Evolutionary conservation across 2,113 vertebrate genomes (phyloP).

Genomic region (Ranitomeya variabilis): DNA sequence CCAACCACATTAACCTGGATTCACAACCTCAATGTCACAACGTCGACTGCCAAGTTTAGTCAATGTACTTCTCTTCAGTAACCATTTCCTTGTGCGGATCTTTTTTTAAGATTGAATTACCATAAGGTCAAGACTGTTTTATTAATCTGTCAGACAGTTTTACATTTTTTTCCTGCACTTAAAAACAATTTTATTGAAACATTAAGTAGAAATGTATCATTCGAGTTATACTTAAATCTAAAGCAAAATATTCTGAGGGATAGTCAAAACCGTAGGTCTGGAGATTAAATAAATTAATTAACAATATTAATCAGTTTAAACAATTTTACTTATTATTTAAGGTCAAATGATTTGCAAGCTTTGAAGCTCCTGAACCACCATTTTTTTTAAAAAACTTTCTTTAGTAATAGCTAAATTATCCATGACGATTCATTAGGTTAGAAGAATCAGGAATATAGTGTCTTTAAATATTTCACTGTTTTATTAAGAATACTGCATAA

Average conservation of each 20-base stretch:
- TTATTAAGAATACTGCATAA: too few species aligned
- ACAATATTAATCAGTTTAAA: too few species aligned
- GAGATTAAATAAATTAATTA: too few species aligned
- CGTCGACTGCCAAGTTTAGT: not conserved
- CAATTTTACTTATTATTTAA: too few species aligned
- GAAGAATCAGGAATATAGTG: too few species aligned
- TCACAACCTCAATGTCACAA: slow-evolving; percentile 2
- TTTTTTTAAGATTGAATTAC: not conserved
- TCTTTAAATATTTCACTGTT: too few species aligned
- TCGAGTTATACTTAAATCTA: not conserved
- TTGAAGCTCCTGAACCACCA: too few species aligned
- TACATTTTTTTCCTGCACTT: not conserved
- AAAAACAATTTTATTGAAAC: not conserved
- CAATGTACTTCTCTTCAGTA: not conserved
- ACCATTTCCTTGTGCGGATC: not conserved
- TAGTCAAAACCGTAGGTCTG: not conserved
- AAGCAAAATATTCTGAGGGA: too few species aligned
- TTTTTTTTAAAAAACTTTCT: too few species aligned
- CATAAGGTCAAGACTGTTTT: not conserved
- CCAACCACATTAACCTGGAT: slow-evolving; percentile 20
- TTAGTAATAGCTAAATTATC: too few species aligned
- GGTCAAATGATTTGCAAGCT: too few species aligned
- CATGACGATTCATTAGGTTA: too few species aligned
- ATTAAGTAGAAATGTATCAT: not conserved
- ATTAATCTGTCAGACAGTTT: not conserved